Evolutionary conservation across 2,113 vertebrate genomes (phyloP).

Genomic region (Syngnathus scovelli): DNA sequence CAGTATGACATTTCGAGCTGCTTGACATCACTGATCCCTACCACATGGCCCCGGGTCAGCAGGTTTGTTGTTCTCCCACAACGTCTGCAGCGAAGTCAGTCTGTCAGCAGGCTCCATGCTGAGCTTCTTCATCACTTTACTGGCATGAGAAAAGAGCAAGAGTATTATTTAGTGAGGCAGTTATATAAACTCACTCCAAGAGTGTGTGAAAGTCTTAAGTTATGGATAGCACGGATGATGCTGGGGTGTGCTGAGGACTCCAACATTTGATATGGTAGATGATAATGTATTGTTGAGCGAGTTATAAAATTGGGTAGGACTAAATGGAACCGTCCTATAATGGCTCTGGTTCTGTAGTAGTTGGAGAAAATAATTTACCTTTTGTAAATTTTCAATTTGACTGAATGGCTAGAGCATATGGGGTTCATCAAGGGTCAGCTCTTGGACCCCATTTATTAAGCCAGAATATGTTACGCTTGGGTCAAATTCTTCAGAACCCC

Average conservation of each 20-base stretch:
- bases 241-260: not conserved
- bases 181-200: not conserved
- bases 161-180: not conserved
- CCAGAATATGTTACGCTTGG: no score
- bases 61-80: constrained; percentile 89
- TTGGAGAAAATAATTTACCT: no score
- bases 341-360: no score
- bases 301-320: not conserved
- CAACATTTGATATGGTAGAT: no score
- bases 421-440: no score
- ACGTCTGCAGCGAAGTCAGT: constrained; percentile 77
- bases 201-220: not conserved
- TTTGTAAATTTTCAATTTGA: no score
- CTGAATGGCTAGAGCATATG: no score
- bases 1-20: not conserved
- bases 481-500: no score
- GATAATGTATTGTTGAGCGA: no score
- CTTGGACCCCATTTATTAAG: no score
- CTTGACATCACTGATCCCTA: constrained; percentile 57
- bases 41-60: constrained; percentile 92
- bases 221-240: not conserved
- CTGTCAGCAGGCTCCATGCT: constrained; percentile 88
- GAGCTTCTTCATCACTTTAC: constrained; percentile 93
- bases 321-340: not conserved
- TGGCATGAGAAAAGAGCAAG: constrained; percentile 41